Conservation (phyloP, 2,797 vertebrate species). For the Muscicapa striata region DNA sequence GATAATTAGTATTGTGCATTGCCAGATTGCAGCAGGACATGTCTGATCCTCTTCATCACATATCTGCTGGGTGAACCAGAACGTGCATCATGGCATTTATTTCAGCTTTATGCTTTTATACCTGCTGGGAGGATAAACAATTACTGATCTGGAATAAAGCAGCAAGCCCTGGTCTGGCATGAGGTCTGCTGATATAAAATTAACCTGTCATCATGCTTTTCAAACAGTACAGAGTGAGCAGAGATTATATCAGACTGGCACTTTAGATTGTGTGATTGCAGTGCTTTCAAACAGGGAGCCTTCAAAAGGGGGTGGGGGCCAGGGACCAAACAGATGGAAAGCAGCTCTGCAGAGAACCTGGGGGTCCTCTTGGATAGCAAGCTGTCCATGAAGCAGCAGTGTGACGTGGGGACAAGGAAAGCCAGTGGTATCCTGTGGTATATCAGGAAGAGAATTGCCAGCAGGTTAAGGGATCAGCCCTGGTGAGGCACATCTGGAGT, state of each 20-base stretch:
- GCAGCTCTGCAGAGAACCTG: neutral
- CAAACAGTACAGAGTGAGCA: neutral
- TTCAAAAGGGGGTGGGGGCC: neutral
- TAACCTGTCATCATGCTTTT: neutral
- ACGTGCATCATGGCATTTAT: neutral
- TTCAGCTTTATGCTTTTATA: neutral
- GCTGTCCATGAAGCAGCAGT: neutral
- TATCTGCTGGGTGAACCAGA: neutral
- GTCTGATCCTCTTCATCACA: neutral
- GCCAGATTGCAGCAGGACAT: neutral
- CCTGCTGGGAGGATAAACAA: neutral
- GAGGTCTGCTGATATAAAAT: neutral
- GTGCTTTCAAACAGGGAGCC: neutral
- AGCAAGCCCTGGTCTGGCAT: neutral
- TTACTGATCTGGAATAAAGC: neutral
- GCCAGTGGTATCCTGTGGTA: neutral
- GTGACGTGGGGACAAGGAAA: neutral
- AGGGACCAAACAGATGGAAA: neutral
- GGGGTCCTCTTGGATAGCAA: neutral
- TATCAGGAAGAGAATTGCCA: neutral
- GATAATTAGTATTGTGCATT: neutral
- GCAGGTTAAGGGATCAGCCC: fast-evolving
- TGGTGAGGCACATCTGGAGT: neutral
- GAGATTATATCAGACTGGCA: neutral
- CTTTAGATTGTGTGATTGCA: neutral